A percentile compares a stretch with the other conserved stretches of the same genome.
Conservation (phyloP, 2,797 vertebrate species). For the Martes flavigula region DNA sequence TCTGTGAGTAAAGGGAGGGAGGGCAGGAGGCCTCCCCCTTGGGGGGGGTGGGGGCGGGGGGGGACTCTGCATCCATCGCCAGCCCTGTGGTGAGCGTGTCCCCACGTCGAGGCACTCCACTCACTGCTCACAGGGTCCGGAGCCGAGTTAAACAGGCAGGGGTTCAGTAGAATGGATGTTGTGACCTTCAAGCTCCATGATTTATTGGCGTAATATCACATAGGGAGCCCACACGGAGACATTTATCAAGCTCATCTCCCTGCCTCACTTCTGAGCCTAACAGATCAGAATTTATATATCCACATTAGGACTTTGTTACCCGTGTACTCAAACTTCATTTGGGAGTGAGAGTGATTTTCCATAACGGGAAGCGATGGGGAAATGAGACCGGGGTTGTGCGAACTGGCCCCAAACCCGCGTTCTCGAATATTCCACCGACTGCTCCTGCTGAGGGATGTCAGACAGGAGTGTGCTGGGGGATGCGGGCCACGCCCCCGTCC, state of each 20-base stretch:
- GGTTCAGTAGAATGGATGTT: background rate
- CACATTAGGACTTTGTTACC: background rate
- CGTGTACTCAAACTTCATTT: background rate
- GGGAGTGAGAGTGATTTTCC: background rate
- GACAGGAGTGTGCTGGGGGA: fast-evolving
- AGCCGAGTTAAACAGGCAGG: conserved; percentile 62
- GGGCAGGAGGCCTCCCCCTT: background rate
- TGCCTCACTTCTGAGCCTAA: conserved; percentile 32
- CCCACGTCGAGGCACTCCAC: conserved; percentile 61
- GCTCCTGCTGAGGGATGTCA: background rate
- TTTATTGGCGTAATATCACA: conserved; percentile 69
- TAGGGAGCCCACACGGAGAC: conserved; percentile 63
- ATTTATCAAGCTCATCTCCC: conserved; percentile 66
- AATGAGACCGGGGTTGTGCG: background rate
- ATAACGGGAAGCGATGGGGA: background rate
- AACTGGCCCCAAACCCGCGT: background rate
- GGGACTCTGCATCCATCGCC: conserved; percentile 16
- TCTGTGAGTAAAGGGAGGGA: background rate
- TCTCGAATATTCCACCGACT: background rate
- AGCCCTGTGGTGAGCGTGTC: background rate
- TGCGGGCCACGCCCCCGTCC: fast-evolving
- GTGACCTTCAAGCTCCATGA: conserved; percentile 70
- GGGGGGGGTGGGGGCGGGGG: no score
- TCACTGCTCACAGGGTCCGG: conserved; percentile 73
- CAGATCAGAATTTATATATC: background rate